Conservation (phyloP, 2,113 vertebrate genomes). For the Puffinus mauretanicus region DNA sequence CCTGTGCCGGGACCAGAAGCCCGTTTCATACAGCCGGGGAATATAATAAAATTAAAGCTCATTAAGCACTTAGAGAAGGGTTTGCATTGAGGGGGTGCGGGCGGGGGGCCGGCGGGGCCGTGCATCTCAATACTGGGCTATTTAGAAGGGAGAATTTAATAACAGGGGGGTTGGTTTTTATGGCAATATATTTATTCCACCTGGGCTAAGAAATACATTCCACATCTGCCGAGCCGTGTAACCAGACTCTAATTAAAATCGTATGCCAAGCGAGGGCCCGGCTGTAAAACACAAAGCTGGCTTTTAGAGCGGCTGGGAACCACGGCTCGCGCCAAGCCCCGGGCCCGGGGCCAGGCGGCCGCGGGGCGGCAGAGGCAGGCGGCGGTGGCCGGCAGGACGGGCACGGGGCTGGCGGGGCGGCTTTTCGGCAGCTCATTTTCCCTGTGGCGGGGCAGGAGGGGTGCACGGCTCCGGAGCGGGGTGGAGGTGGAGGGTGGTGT, state of each 20-base stretch:
- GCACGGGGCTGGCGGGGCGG: neutral
- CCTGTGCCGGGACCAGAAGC: neutral
- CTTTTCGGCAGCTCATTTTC: neutral
- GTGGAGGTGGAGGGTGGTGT: neutral
- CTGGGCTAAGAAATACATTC: constrained; percentile 78
- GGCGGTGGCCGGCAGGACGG: neutral
- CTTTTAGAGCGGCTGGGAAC: constrained; percentile 69
- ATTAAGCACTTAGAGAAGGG: constrained; percentile 54
- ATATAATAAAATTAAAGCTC: constrained; percentile 37
- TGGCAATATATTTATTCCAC: constrained; percentile 79
- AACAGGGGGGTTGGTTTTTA: constrained; percentile 75
- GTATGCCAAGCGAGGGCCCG: constrained; percentile 68
- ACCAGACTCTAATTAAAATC: constrained; percentile 83
- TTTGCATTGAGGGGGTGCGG: constrained; percentile 32
- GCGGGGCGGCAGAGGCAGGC: neutral
- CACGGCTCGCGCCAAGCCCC: neutral
- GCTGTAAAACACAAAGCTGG: constrained; percentile 73
- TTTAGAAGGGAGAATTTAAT: constrained; percentile 69
- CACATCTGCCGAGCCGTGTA: constrained; percentile 76
- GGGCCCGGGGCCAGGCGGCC: neutral
- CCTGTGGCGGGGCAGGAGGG: neutral
- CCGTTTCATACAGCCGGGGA: neutral
- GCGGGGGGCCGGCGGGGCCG: neutral
- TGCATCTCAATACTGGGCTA: constrained; percentile 26
- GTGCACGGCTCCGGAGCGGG: neutral